Evolutionary conservation across 2,888 invertebrate species (phyloP).

Genomic region (Alitta virens): DNA sequence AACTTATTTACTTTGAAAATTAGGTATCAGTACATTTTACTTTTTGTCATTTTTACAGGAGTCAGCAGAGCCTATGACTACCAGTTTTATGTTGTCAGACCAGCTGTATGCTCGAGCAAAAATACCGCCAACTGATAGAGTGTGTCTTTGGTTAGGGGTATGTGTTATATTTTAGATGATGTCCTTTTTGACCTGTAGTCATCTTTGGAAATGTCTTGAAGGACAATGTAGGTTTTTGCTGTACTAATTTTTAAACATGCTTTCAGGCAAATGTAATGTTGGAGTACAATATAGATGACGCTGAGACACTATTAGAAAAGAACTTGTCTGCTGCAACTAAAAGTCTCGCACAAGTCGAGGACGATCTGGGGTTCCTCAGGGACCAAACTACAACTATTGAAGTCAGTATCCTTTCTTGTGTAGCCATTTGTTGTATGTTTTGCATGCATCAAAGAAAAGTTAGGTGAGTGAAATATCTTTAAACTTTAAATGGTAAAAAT

Average conservation of each 20-base stretch:
- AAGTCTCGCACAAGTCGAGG: conserved; percentile 80
- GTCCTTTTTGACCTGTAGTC: too few species aligned
- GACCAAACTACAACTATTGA: conserved; percentile 98
- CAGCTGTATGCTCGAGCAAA: conserved; percentile 84
- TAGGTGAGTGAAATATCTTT: too few species aligned
- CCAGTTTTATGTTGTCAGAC: conserved; percentile 88
- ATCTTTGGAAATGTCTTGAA: background rate
- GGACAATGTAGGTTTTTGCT: background rate
- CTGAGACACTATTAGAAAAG: conserved; percentile 76
- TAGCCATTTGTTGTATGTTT: background rate
- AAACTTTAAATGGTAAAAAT: too few species aligned
- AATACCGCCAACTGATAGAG: conserved; percentile 85
- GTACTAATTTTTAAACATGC: background rate
- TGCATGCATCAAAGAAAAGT: background rate
- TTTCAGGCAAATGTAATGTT: conserved; percentile 86
- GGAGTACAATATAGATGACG: conserved; percentile 90
- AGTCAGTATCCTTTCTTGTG: conserved; percentile 68
- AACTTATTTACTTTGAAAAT: too few species aligned
- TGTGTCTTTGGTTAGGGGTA: conserved; percentile 69
- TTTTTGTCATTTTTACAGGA: too few species aligned
- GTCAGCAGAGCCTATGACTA: conserved; percentile 47
- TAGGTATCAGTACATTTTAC: too few species aligned
- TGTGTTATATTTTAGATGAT: conserved; percentile 35
- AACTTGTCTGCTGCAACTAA: conserved; percentile 69
- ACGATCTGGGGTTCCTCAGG: conserved; percentile 89